Base-by-base conservation (phyloP, 1,140 invertebrate species). In the Stegodyphus mimosarum region DNA sequence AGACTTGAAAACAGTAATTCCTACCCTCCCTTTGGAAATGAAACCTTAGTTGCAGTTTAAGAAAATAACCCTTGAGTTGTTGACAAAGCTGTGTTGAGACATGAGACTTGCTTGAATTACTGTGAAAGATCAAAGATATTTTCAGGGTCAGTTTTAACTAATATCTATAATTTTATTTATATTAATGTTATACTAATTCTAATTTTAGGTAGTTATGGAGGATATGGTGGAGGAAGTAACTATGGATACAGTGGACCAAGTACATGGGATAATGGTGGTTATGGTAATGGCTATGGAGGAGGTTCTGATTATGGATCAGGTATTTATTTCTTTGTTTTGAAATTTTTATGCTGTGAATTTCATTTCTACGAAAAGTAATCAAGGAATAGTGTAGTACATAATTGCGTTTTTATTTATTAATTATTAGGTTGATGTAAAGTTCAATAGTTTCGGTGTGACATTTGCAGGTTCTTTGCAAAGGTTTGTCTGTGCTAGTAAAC, bases 251-350 rank as follows among this genome's bases (percentile, higher is more conserved):
- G 74, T 51, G 83, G 83, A 4, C 83, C 74, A 17, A 78, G 86
- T 74, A 75, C 71, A 7, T 83, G 79, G 71, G 73, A 79, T 50
- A 53, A 78, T 52, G 86, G 80, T 85, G 87, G 87, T 10, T 85
- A 77, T 77, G 80, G 69, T 18, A 81, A 75, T 72, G 83, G 81
- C 70, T 87, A 87, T 85, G 87, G 87, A 48, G 71, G 81, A 71
- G 73, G 83, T 74, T 76, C 87, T 49, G 74, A 75, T 10, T 71
- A 83, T 78, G 79, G 83, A 6, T 55, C 72, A 53, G 75, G 79
- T 80, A 75, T 81, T 11, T 87, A 80, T 60, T 52, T 5, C 18
- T 9, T 50, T 50, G 10, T 50, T 13, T n/a, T 72, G 3, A 33
- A 33, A 33, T 33, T 33, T 33, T 33, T 33, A 33, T 33, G 33